Evolutionary conservation across 1,140 invertebrate species (phyloP).

Genomic region (Neoseiulus cucumeris): DNA sequence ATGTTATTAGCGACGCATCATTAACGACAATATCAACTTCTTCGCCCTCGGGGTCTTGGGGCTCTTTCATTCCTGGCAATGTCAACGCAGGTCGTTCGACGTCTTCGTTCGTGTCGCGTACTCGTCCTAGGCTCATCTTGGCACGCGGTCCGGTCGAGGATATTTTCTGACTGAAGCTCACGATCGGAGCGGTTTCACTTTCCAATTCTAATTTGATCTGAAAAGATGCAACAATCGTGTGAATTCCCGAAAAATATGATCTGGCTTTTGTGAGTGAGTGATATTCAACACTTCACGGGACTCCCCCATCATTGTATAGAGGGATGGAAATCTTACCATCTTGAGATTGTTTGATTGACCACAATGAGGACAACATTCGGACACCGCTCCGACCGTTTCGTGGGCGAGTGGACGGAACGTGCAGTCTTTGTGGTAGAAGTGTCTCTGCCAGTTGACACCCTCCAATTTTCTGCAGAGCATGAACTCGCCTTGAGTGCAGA

Average conservation of each 20-base stretch:
- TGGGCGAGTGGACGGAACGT: conserved; percentile 23
- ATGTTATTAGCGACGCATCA: neutral
- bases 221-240: neutral
- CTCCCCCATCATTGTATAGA: neutral
- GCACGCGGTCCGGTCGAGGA: conserved; percentile 1
- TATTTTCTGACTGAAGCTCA: conserved; percentile 7
- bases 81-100: neutral
- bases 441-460: conserved; percentile 26
- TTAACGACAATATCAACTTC: neutral
- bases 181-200: neutral
- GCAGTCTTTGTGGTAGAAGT: conserved; percentile 51
- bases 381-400: conserved; percentile 29
- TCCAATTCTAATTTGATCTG: neutral
- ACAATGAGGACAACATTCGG: conserved; percentile 51
- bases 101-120: neutral
- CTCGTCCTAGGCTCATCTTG: neutral
- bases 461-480: conserved; percentile 38
- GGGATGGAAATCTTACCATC: conserved; percentile 29
- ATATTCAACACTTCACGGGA: neutral
- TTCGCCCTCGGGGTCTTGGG: neutral
- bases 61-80: conserved; percentile 12
- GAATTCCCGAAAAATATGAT: neutral
- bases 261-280: neutral
- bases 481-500: conserved; percentile 68
- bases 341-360: conserved; percentile 36